These are phyloP conservation scores for Armadillidium nasatum DNA, from an alignment of 1,140 invertebrate genomes.

Conservation along the genomic window DNA sequence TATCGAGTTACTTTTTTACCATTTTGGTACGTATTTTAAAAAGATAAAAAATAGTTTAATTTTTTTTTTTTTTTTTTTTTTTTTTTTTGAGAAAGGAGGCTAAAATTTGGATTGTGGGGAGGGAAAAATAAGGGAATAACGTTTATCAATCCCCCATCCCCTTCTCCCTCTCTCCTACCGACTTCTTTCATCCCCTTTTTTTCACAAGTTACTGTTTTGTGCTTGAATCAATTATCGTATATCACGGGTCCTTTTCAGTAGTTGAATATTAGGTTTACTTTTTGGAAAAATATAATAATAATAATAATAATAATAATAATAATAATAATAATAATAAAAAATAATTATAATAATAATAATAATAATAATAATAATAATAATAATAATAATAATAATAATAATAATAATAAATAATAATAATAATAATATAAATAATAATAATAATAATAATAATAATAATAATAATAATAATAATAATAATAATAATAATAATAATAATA, in stretches of 20 bases:
- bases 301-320: slow-evolving; percentile 13
- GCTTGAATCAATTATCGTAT: slow-evolving; percentile 1
- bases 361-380: slow-evolving; percentile 13
- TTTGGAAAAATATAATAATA: neutral
- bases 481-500: too few species aligned
- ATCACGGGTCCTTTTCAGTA: neutral
- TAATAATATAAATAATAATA: too few species aligned
- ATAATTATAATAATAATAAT: slow-evolving; percentile 1
- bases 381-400: slow-evolving; percentile 13
- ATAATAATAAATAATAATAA: neutral
- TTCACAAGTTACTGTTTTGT: neutral
- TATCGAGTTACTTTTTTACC: too few species aligned
- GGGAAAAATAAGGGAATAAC: too few species aligned
- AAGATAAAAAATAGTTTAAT: too few species aligned
- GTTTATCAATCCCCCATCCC: too few species aligned
- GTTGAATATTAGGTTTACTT: neutral
- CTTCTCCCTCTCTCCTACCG: too few species aligned
- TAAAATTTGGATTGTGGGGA: too few species aligned
- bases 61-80: neutral
- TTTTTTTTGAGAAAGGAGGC: neutral
- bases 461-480: too few species aligned
- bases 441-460: too few species aligned
- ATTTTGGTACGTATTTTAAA: too few species aligned
- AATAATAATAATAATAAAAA: neutral
- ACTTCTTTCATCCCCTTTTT: neutral